These are phyloP conservation scores for Theocolax elegans DNA, from an alignment of 1,140 invertebrate genomes.

Conservation along the genomic window DNA sequence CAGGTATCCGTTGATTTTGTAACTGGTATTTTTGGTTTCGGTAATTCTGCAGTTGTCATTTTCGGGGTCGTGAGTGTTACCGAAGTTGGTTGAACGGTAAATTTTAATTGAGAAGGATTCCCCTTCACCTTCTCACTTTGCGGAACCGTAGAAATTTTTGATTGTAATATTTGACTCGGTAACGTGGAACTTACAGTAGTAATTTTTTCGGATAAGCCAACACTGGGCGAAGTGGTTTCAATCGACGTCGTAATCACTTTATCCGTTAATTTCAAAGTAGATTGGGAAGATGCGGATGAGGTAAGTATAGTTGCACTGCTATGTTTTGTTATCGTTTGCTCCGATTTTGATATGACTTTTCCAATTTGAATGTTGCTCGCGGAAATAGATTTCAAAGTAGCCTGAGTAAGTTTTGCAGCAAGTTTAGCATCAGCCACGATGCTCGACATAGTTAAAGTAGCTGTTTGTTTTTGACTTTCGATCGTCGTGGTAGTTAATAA, in stretches of 20 bases:
- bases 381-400: constrained; percentile 45
- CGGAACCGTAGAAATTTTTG: background rate
- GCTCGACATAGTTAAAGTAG: constrained; percentile 50
- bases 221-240: background rate
- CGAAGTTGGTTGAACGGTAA: constrained; percentile 53
- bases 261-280: background rate
- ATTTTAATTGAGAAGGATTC: constrained; percentile 12
- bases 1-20: constrained; percentile 19
- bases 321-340: constrained; percentile 4
- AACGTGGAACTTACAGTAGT: constrained; percentile 5
- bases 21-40: constrained; percentile 44
- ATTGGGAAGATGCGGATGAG: background rate
- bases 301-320: background rate
- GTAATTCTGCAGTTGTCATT: constrained; percentile 54
- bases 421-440: constrained; percentile 61
- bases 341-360: constrained; percentile 19
- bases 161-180: constrained; percentile 29
- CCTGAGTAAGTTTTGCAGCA: constrained; percentile 55
- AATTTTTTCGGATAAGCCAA: constrained; percentile 28
- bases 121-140: constrained; percentile 25
- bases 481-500: constrained; percentile 32
- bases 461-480: constrained; percentile 46
- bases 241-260: background rate
- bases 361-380: constrained; percentile 25
- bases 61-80: constrained; percentile 56